These are phyloP conservation scores for Siderastrea siderea DNA, from an alignment of 92 coral and sea anemone species.

Conservation along the genomic window DNA sequence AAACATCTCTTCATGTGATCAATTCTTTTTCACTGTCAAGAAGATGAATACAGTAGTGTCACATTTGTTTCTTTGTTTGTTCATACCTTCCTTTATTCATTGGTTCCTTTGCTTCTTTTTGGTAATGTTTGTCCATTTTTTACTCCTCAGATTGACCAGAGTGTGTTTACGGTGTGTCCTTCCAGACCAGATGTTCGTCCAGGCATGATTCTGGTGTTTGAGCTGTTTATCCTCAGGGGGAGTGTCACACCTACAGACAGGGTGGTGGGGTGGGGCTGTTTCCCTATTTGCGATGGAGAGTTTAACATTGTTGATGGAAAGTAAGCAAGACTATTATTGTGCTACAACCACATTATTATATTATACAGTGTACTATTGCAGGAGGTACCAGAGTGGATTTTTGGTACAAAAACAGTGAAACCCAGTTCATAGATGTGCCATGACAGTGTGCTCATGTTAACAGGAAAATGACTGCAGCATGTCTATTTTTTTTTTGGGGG, in stretches of 20 bases:
- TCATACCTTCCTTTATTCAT: background rate
- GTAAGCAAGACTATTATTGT: conserved; percentile 46
- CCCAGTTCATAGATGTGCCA: no score
- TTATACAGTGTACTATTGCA: no score
- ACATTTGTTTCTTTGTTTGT: background rate
- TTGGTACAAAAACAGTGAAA: no score
- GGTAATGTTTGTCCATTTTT: background rate
- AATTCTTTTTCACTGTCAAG: no score
- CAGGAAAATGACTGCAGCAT: no score
- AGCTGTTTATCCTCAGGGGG: conserved; percentile 94
- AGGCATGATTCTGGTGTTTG: conserved; percentile 97
- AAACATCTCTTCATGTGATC: no score
- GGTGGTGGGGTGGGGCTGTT: conserved; percentile 99
- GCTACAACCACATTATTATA: no score
- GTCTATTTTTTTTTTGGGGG: no score
- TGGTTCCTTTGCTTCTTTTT: background rate
- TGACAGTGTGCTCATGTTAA: no score
- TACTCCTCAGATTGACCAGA: conserved; percentile 90
- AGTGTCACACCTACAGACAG: conserved; percentile 98
- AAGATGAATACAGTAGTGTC: no score
- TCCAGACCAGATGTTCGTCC: conserved; percentile 98
- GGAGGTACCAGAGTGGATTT: no score
- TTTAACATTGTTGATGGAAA: conserved; percentile 98
- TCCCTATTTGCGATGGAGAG: conserved; percentile 97
- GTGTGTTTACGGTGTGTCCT: conserved; percentile 99